Base-by-base conservation (phyloP, 2,797 vertebrate genomes). In the Phylloscopus collybita region DNA sequence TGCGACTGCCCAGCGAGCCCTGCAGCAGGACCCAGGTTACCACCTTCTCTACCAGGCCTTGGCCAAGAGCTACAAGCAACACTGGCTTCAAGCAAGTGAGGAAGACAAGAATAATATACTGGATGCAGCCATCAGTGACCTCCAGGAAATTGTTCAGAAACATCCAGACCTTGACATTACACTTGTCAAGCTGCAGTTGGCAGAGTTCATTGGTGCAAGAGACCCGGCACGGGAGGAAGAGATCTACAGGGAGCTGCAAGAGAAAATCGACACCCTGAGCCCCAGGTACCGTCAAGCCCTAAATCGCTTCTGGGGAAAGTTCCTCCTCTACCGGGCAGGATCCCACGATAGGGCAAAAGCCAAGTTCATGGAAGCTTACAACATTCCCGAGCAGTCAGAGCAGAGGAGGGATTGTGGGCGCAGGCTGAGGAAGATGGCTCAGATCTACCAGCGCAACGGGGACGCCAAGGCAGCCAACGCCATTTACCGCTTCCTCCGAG, bases 361-460 rank as follows among this genome's bases (percentile, higher is more conserved):
- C 22, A 94, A 76, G 34, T 76, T 88, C 59, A 72, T 71, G 80
- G 64, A 36, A 2, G 49, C n/a, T 2, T 91, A 80, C 79, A 36
- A 0, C 5, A 75, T 84, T 16, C 17, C 7, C 0, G 0, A 4
- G 34, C 16, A 16, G 22, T 50, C 84, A 7, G 1, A 3, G 0
- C 10, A 36, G 4, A 75, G 74, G 53, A 51, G 1, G 36, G 42
- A 47, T 1, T 6, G 30, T 2, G 4, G 5, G 3, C 16, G 1
- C 49, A 84, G 15, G 16, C 64, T 88, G 70, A 6, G 3, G 0
- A 60, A 8, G 64, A 45, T 80, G 36, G 79, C 62, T 22, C 1
- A 3, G 22, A 1, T 1, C 19, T n/a, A 2, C 53, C 5, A 14
- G 17, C 0, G 0, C 4, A 1, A 20, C 0, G 32, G 54, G 0